Evolutionary conservation across 2,113 vertebrate genomes (phyloP).

Genomic region (Eubucco bourcierii): DNA sequence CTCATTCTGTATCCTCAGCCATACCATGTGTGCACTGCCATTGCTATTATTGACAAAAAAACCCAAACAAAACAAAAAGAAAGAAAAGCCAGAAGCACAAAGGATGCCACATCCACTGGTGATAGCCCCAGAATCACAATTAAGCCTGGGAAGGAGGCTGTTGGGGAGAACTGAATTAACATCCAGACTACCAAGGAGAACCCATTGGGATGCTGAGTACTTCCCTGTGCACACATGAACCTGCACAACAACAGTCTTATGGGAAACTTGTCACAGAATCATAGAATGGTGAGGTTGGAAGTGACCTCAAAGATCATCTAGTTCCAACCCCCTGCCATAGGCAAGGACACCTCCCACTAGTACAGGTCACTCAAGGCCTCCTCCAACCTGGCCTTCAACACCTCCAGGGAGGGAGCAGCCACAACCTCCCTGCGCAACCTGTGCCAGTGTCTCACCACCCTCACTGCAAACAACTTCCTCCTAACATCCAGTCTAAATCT

Average conservation of each 20-base stretch:
- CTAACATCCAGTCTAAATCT: too few species aligned
- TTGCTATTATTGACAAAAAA: background rate
- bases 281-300: too few species aligned
- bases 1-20: conserved; percentile 17
- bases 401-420: too few species aligned
- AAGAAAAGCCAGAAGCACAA: background rate
- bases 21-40: background rate
- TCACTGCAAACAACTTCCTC: too few species aligned
- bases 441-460: too few species aligned
- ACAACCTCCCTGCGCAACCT: too few species aligned
- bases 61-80: too few species aligned
- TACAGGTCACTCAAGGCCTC: too few species aligned
- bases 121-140: background rate
- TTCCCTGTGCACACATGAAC: background rate
- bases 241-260: background rate
- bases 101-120: background rate
- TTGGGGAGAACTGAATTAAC: background rate
- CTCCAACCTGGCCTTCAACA: too few species aligned
- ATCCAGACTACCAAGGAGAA: background rate
- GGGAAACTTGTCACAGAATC: background rate
- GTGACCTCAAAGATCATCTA: too few species aligned
- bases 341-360: too few species aligned
- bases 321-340: too few species aligned
- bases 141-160: background rate
- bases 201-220: background rate